Evolutionary conservation across 2,888 invertebrate genomes (phyloP).

Genomic region (Rugalucina vietnamica): DNA sequence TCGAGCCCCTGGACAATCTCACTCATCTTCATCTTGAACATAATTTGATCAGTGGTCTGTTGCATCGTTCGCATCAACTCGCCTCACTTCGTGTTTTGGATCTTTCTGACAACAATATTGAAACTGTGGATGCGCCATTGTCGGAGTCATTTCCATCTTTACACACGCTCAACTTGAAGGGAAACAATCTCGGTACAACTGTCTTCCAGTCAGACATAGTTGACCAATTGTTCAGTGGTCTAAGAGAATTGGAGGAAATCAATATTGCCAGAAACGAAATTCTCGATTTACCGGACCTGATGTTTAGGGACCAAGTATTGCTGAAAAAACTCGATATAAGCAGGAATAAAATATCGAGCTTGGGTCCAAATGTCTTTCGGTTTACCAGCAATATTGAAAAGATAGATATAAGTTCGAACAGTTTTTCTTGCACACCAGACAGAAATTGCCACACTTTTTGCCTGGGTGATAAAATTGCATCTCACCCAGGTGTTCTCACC

Average conservation of each 20-base stretch:
- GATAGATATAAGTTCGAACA: slow-evolving; percentile 79
- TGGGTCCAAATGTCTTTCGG: slow-evolving; percentile 61
- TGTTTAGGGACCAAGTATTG: slow-evolving; percentile 88
- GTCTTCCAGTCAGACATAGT: slow-evolving; percentile 54
- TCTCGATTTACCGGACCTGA: slow-evolving; percentile 75
- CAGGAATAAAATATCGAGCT: slow-evolving; percentile 86
- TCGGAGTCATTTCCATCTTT: slow-evolving; percentile 61
- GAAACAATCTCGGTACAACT: slow-evolving; percentile 67
- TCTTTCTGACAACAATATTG: slow-evolving; percentile 67
- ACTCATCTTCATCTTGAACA: slow-evolving; percentile 92
- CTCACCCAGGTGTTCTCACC: too few relatives aligned
- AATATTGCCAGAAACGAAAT: slow-evolving; percentile 80
- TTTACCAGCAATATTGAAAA: slow-evolving; percentile 38
- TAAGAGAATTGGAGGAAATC: slow-evolving; percentile 67
- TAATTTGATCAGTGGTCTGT: slow-evolving; percentile 68
- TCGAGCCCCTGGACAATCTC: slow-evolving; percentile 84
- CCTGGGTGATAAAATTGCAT: too few relatives aligned
- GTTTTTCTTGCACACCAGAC: too few relatives aligned
- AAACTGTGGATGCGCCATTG: slow-evolving; percentile 57
- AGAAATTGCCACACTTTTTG: too few relatives aligned
- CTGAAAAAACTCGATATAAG: slow-evolving; percentile 87
- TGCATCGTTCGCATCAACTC: slow-evolving; percentile 58
- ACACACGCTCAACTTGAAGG: slow-evolving; percentile 62
- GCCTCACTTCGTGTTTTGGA: slow-evolving; percentile 64
- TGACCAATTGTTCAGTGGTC: slow-evolving; percentile 60